These are phyloP conservation scores for Acronicta leporina DNA, from an alignment of 2,888 invertebrate genomes.

Conservation along the genomic window DNA sequence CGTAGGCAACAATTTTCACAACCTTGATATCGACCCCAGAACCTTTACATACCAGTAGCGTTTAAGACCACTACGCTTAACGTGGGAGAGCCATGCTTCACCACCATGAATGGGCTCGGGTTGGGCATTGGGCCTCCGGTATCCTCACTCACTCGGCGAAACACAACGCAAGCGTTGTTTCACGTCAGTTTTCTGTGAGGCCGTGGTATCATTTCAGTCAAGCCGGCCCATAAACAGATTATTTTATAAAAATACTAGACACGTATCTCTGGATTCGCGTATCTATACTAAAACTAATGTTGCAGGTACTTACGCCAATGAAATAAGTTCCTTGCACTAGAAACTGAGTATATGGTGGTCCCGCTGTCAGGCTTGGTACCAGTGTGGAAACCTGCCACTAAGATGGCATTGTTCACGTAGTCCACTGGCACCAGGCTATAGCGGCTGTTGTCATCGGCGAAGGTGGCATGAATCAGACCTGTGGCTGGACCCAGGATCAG, in stretches of 20 bases:
- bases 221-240: too few species aligned
- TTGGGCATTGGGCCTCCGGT: too few species aligned
- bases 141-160: too few species aligned
- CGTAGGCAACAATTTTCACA: background rate
- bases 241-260: too few species aligned
- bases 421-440: conserved; percentile 47
- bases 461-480: conserved; percentile 42
- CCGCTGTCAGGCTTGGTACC: background rate
- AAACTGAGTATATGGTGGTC: conserved; percentile 28
- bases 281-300: background rate
- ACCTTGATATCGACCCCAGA: too few species aligned
- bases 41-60: background rate
- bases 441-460: conserved; percentile 9
- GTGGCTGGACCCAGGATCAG: conserved; percentile 45
- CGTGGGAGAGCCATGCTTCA: too few species aligned
- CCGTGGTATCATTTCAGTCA: too few species aligned
- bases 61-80: too few species aligned
- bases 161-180: too few species aligned
- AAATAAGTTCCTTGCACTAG: conserved; percentile 45
- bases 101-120: too few species aligned
- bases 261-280: too few species aligned
- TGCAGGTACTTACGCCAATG: conserved; percentile 34
- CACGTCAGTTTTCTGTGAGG: too few species aligned
- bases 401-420: conserved; percentile 51
- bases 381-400: conserved; percentile 40